phyloP scores from a whole-genome alignment of 2,888 invertebrate genomes.

The Lycia hirtaria region DNA sequence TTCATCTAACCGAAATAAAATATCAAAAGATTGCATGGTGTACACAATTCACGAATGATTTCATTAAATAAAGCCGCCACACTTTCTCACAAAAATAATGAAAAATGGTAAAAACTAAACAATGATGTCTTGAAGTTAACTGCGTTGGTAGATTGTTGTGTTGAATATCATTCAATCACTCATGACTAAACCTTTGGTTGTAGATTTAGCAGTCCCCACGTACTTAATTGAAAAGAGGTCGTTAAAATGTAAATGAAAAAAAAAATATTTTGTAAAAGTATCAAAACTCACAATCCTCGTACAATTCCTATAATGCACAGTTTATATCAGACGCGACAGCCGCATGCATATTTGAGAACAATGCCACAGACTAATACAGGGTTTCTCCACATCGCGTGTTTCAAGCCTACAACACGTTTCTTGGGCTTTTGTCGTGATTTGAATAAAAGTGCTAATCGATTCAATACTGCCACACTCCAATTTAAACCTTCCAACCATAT shows the following conservation, averaged over 20 bases:
- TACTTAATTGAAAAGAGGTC: too few relatives aligned
- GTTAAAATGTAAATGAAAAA: not conserved
- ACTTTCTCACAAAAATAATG: too few relatives aligned
- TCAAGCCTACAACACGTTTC: slow-evolving; percentile 48
- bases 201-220: too few relatives aligned
- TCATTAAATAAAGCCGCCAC: too few relatives aligned
- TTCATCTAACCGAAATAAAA: too few relatives aligned
- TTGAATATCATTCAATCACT: too few relatives aligned
- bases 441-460: slow-evolving; percentile 40
- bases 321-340: slow-evolving; percentile 60
- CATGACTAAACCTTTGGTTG: too few relatives aligned
- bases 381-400: slow-evolving; percentile 47
- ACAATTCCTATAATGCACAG: slow-evolving; percentile 48
- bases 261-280: slow-evolving; percentile 28
- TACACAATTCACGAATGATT: too few relatives aligned
- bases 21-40: too few relatives aligned
- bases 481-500: slow-evolving; percentile 9
- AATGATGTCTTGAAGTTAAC: too few relatives aligned
- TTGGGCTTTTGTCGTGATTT: slow-evolving; percentile 43
- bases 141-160: too few relatives aligned
- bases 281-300: slow-evolving; percentile 36
- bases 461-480: slow-evolving; percentile 19
- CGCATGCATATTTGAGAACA: slow-evolving; percentile 64
- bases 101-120: too few relatives aligned
- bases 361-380: slow-evolving; percentile 58